Evolutionary conservation across 2,888 invertebrate species (phyloP).

Genomic region (Cotesia congregata): DNA sequence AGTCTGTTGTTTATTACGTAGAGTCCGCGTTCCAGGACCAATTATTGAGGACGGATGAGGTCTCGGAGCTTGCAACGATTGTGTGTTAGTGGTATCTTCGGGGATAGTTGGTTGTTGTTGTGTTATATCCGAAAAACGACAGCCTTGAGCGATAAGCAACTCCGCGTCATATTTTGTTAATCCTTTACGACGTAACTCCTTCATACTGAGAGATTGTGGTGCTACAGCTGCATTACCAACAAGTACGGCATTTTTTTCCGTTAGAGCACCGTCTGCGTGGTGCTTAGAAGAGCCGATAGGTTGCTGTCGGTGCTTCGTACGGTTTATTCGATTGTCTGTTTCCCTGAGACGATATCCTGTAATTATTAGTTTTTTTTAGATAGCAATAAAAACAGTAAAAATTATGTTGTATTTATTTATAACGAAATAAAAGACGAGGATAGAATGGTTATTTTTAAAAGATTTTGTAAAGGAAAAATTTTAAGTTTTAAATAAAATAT

Average conservation of each 20-base stretch:
- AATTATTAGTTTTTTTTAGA: slow-evolving; percentile 46
- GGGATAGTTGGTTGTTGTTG: slow-evolving; percentile 58
- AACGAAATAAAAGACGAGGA: not conserved
- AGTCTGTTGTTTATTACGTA: slow-evolving; percentile 66
- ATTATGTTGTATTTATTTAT: slow-evolving; percentile 8
- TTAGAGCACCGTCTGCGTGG: slow-evolving; percentile 61
- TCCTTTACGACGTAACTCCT: slow-evolving; percentile 87
- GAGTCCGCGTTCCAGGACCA: slow-evolving; percentile 61
- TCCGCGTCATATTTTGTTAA: slow-evolving; percentile 92
- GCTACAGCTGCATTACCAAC: slow-evolving; percentile 71
- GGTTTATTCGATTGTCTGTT: slow-evolving; percentile 93
- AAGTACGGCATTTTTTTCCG: slow-evolving; percentile 62
- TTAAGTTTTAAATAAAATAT: too few relatives aligned
- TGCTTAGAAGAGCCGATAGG: slow-evolving; percentile 57
- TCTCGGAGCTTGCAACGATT: slow-evolving; percentile 55
- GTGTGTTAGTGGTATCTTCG: slow-evolving; percentile 53
- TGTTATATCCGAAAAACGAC: slow-evolving; percentile 78
- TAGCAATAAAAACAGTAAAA: not conserved
- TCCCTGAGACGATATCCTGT: slow-evolving; percentile 91
- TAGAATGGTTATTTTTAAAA: too few relatives aligned
- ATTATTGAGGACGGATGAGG: slow-evolving; percentile 58
- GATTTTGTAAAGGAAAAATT: too few relatives aligned
- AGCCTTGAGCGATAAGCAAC: slow-evolving; percentile 86
- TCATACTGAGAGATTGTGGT: slow-evolving; percentile 81
- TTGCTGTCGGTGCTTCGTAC: slow-evolving; percentile 78